Conservation (phyloP, 2,888 invertebrate species). For the Crematogaster levior region DNA sequence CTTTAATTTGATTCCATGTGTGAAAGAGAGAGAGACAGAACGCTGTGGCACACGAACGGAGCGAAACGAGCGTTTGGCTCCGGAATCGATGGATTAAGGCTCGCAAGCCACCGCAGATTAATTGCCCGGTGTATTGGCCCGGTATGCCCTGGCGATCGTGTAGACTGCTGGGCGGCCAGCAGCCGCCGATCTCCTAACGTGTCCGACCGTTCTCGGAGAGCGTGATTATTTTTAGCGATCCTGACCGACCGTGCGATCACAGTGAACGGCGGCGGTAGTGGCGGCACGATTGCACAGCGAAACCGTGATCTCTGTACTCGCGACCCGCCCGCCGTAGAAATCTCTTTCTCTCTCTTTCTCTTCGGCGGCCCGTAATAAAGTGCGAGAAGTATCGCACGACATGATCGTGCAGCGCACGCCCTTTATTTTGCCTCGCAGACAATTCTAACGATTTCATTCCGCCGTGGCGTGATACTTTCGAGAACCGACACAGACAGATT, state of each 20-base stretch:
- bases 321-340: conserved; percentile 19
- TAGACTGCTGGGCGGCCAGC: conserved; percentile 84
- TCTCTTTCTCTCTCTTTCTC: not conserved
- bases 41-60: not conserved
- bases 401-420: conserved; percentile 29
- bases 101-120: conserved; percentile 43
- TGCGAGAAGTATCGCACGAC: conserved; percentile 42
- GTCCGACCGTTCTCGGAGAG: conserved; percentile 64
- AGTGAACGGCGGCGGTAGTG: conserved; percentile 60
- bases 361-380: conserved; percentile 24
- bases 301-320: conserved; percentile 37
- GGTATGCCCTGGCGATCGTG: conserved; percentile 47
- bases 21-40: not conserved
- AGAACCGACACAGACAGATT: conserved; percentile 3
- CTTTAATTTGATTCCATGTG: conserved; percentile 35
- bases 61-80: conserved; percentile 5
- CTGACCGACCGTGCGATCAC: conserved; percentile 58
- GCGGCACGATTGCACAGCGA: conserved; percentile 40
- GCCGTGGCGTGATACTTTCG: not conserved
- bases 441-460: conserved; percentile 43
- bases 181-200: conserved; percentile 57
- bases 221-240: conserved; percentile 73
- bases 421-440: conserved; percentile 33
- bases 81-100: conserved; percentile 37
- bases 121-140: conserved; percentile 45